Evolutionary conservation across 2,888 invertebrate genomes (phyloP).

Genomic region (Drepana falcataria): DNA sequence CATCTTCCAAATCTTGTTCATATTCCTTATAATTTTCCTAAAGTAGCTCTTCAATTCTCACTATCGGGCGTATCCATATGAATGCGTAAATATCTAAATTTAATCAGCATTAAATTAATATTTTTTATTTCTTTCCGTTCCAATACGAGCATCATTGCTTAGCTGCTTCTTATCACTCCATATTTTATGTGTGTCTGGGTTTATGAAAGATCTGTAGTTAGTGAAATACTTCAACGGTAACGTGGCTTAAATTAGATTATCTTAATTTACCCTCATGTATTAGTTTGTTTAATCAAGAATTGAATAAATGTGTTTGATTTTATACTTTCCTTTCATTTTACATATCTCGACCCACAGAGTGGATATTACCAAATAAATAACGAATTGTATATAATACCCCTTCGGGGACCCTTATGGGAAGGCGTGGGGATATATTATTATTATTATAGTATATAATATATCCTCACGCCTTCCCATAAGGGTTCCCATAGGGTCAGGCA

Average conservation of each 20-base stretch:
- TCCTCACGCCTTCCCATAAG: too few relatives aligned
- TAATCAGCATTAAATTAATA: too few relatives aligned
- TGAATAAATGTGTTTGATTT: slow-evolving; percentile 42
- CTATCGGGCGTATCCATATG: too few relatives aligned
- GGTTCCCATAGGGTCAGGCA: too few relatives aligned
- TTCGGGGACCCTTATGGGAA: too few relatives aligned
- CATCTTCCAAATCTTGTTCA: too few relatives aligned
- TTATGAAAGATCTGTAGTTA: slow-evolving; percentile 19
- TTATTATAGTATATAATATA: background rate
- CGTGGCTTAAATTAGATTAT: slow-evolving; percentile 22
- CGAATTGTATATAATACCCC: background rate
- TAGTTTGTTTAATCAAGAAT: slow-evolving; percentile 36
- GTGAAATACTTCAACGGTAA: slow-evolving; percentile 20
- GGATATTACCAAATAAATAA: background rate
- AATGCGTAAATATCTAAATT: too few relatives aligned
- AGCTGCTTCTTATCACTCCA: slow-evolving; percentile 15
- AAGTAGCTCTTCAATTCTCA: too few relatives aligned
- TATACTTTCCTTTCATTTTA: slow-evolving; percentile 4
- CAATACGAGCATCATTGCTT: background rate
- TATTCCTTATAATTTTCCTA: too few relatives aligned
- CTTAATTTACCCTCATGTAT: slow-evolving; percentile 40
- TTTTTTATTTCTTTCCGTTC: too few relatives aligned
- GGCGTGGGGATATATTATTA: too few relatives aligned
- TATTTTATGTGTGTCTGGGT: slow-evolving; percentile 24
- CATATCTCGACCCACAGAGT: background rate